Conservation (phyloP, 2,888 invertebrate genomes). For the Erebia palarica region DNA sequence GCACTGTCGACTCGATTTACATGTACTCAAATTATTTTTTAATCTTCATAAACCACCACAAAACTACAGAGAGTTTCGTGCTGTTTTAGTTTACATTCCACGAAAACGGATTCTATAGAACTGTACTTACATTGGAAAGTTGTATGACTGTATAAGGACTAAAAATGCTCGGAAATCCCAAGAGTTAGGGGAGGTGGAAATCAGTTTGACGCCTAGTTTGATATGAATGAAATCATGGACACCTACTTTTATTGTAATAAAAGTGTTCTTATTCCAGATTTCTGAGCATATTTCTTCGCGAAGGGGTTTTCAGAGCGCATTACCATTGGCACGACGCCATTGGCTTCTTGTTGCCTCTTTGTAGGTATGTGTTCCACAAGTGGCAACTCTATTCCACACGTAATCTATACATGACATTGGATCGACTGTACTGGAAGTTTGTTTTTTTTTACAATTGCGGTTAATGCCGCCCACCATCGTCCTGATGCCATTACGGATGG, state of each 20-base stretch:
- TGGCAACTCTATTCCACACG: slow-evolving; percentile 54
- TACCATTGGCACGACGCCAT: slow-evolving; percentile 64
- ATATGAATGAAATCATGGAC: not conserved
- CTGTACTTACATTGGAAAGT: slow-evolving; percentile 67
- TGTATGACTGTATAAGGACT: slow-evolving; percentile 51
- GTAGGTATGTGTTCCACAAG: slow-evolving; percentile 72
- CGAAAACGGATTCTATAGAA: slow-evolving; percentile 88
- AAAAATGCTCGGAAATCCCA: not conserved
- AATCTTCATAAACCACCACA: slow-evolving; percentile 70
- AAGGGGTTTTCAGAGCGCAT: slow-evolving; percentile 58
- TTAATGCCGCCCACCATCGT: slow-evolving; percentile 91
- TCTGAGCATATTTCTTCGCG: slow-evolving; percentile 51
- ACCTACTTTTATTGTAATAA: slow-evolving; percentile 13
- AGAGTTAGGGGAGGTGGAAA: not conserved
- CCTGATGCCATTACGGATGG: slow-evolving; percentile 91
- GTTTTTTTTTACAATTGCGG: slow-evolving; percentile 83
- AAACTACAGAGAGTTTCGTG: too few relatives aligned
- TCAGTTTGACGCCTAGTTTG: not conserved
- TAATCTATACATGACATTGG: slow-evolving; percentile 79
- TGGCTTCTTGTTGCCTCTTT: slow-evolving; percentile 64
- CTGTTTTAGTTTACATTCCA: slow-evolving; percentile 89
- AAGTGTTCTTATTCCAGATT: slow-evolving; percentile 50
- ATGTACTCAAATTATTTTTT: not conserved
- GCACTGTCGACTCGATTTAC: not conserved
- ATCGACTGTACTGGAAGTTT: slow-evolving; percentile 82